phyloP scores from a whole-genome alignment of 2,113 vertebrate species.

The Chloropsis hardwickii region DNA sequence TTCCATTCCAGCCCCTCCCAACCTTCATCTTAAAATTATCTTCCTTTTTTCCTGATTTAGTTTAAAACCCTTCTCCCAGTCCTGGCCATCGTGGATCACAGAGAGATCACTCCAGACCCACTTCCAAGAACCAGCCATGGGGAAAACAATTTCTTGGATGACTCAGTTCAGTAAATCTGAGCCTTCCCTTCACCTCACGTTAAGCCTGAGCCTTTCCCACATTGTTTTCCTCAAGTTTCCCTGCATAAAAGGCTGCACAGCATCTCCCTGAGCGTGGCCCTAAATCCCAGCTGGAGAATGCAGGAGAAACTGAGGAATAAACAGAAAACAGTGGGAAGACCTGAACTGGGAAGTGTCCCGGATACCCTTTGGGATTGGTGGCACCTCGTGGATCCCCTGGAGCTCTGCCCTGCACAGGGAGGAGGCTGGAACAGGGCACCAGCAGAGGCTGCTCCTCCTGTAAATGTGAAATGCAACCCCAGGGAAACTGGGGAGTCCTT shows the following conservation, averaged over 20 bases:
- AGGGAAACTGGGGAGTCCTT: not conserved
- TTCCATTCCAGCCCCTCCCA: not conserved
- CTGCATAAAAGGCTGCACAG: not conserved
- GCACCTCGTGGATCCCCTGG: not conserved
- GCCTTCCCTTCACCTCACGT: not conserved
- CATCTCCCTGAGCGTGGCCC: accelerated
- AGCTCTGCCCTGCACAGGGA: not conserved
- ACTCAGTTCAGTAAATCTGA: not conserved
- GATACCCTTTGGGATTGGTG: accelerated
- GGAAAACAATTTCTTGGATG: not conserved
- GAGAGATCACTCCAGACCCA: not conserved
- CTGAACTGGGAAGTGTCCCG: not conserved
- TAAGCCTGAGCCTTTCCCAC: not conserved
- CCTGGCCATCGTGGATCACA: not conserved
- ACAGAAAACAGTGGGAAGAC: not conserved
- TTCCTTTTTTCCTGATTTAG: not conserved
- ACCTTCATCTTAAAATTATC: not conserved
- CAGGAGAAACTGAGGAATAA: not conserved
- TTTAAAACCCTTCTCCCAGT: not conserved
- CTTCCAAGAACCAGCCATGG: accelerated
- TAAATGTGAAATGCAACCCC: not conserved
- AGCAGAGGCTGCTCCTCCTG: not conserved
- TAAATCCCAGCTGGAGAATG: not conserved
- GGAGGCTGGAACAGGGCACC: accelerated
- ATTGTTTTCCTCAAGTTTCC: accelerated